A percentile compares a stretch with the other conserved stretches of the same genome.
Evolutionary conservation across 2,113 vertebrate genomes (phyloP).

Genomic region (Psettodes erumei): DNA sequence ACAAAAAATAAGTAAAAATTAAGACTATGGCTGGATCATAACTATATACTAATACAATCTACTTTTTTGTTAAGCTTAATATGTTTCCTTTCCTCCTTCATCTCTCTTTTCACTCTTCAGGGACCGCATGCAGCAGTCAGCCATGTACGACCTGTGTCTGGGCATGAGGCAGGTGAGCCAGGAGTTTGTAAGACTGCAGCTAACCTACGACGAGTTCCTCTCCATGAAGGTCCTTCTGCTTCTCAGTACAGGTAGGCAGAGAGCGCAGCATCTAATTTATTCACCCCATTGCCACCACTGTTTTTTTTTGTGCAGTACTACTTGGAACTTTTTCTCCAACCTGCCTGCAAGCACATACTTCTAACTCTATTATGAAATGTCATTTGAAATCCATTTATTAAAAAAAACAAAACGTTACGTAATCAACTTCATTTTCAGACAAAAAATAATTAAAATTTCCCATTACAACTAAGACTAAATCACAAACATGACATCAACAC

Average conservation of each 20-base stretch:
- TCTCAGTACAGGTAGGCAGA: constrained; percentile 91
- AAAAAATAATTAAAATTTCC: neutral
- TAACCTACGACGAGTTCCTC: constrained; percentile 96
- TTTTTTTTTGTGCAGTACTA: neutral
- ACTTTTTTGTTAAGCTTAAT: constrained; percentile 1
- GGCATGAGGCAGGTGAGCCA: constrained; percentile 98
- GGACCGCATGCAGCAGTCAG: constrained; percentile 97
- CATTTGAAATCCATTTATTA: neutral
- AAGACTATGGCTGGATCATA: neutral
- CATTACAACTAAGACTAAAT: constrained; percentile 1
- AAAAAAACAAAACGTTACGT: neutral
- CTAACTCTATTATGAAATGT: constrained; percentile 3
- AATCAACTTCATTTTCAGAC: neutral
- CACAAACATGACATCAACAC: neutral
- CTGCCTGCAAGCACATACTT: constrained; percentile 2
- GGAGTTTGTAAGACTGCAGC: constrained; percentile 96
- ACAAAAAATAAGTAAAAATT: constrained; percentile 9
- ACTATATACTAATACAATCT: neutral
- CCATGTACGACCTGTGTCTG: constrained; percentile 98
- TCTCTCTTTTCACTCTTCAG: constrained; percentile 71
- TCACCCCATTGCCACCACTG: no score
- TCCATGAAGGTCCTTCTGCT: constrained; percentile 98
- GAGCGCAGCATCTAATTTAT: constrained; percentile 5
- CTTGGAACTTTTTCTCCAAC: neutral
- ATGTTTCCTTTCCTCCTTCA: neutral